Conservation (phyloP, 2,888 invertebrate genomes). For the Drosophila macrothrix region DNA sequence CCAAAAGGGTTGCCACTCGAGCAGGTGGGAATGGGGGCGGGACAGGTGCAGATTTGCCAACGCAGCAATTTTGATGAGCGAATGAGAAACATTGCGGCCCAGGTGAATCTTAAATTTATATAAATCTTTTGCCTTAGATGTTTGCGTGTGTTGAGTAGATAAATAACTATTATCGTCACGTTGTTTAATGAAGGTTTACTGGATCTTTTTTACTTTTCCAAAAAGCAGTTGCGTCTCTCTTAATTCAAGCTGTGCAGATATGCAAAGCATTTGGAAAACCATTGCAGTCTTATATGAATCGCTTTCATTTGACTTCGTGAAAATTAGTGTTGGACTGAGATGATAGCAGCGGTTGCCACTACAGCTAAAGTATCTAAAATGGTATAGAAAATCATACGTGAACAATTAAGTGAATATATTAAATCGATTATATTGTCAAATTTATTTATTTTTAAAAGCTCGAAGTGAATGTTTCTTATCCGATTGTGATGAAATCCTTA, state of each 20-base stretch:
- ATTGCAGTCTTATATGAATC: background rate
- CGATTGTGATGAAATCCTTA: background rate
- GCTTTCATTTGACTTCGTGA: background rate
- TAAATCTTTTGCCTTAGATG: constrained; percentile 54
- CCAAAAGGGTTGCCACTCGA: background rate
- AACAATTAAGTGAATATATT: background rate
- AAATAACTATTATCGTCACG: constrained; percentile 64
- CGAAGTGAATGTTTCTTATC: no score
- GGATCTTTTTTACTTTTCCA: constrained; percentile 1
- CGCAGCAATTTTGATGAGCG: constrained; percentile 43
- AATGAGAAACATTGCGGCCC: constrained; percentile 51
- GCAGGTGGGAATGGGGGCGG: background rate
- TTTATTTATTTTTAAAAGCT: background rate
- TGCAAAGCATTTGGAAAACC: background rate
- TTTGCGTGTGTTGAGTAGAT: constrained; percentile 19
- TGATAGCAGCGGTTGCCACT: background rate
- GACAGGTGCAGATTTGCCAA: constrained; percentile 5
- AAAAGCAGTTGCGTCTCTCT: background rate
- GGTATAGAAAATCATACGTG: background rate
- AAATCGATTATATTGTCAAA: background rate
- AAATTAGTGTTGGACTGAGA: background rate
- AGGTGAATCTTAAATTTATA: constrained; percentile 63
- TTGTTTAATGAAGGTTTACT: constrained; percentile 67
- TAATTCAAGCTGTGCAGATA: background rate
- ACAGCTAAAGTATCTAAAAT: background rate